phyloP scores from a whole-genome alignment of 1,140 invertebrate genomes.

The Formica exsecta region DNA sequence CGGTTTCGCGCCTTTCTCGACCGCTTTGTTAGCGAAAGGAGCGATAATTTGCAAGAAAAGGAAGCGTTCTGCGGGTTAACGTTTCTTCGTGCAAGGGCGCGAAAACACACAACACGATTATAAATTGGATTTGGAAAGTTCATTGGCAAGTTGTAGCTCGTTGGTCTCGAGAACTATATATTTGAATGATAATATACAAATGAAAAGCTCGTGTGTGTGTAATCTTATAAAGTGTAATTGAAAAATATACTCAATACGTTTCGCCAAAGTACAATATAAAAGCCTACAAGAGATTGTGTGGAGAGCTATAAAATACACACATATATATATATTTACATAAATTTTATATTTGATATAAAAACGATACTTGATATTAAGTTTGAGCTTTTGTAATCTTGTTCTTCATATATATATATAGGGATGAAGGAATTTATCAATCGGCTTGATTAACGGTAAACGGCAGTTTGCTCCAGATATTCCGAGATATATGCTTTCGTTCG shows the following conservation, averaged over 20 bases:
- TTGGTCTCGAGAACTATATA: background rate
- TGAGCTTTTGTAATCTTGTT: background rate
- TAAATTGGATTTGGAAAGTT: background rate
- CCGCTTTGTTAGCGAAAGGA: constrained; percentile 45
- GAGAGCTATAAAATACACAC: no score
- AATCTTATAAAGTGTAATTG: background rate
- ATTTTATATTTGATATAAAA: no score
- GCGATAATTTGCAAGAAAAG: constrained; percentile 45
- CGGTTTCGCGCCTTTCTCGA: constrained; percentile 26
- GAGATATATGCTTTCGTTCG: background rate
- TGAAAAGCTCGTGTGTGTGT: background rate
- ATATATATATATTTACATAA: no score
- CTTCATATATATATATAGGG: background rate
- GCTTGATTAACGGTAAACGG: background rate
- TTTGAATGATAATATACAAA: background rate
- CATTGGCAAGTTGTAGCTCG: background rate
- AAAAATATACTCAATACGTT: background rate
- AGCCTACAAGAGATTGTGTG: no score
- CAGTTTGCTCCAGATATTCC: background rate
- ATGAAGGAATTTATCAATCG: background rate
- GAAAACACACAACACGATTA: background rate
- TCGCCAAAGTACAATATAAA: background rate
- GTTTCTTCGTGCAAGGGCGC: background rate
- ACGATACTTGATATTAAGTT: no score
- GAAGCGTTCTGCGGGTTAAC: constrained; percentile 30